phyloP scores from a whole-genome alignment of 2,113 vertebrate species.

The Balaenoptera acutorostrata region DNA sequence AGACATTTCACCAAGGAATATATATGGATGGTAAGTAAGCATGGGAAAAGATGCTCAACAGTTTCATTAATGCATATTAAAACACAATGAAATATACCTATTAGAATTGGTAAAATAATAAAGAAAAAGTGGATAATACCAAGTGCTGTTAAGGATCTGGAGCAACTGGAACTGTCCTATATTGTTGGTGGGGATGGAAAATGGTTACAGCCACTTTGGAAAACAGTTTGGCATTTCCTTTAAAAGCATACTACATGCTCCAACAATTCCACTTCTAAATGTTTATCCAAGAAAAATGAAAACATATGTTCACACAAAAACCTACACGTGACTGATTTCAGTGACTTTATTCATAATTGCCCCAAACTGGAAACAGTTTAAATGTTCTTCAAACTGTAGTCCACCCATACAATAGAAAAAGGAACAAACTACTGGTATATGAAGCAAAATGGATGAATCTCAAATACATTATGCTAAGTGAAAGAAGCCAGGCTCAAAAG shows the following conservation, averaged over 20 bases:
- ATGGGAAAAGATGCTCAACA: neutral
- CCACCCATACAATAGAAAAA: neutral
- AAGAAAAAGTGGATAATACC: neutral
- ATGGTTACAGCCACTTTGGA: neutral
- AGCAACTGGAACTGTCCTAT: neutral
- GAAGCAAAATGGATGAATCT: neutral
- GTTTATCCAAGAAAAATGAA: constrained; percentile 46
- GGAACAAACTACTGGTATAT: neutral
- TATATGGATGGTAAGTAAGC: neutral
- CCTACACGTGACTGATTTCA: constrained; percentile 6
- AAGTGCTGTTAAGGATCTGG: neutral
- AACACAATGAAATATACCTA: neutral
- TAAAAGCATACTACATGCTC: neutral
- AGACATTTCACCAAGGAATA: neutral
- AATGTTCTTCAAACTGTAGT: neutral
- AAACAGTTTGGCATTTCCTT: neutral
- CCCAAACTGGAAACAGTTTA: constrained; percentile 11
- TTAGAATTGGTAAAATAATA: neutral
- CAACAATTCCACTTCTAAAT: constrained; percentile 1
- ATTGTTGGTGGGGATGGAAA: neutral
- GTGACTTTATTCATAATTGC: constrained; percentile 23
- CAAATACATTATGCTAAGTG: neutral
- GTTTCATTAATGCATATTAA: neutral
- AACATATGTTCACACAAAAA: neutral
- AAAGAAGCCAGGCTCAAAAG: constrained; percentile 33